phyloP scores from a whole-genome alignment of 2,797 vertebrate genomes.

The Artibeus lituratus region DNA sequence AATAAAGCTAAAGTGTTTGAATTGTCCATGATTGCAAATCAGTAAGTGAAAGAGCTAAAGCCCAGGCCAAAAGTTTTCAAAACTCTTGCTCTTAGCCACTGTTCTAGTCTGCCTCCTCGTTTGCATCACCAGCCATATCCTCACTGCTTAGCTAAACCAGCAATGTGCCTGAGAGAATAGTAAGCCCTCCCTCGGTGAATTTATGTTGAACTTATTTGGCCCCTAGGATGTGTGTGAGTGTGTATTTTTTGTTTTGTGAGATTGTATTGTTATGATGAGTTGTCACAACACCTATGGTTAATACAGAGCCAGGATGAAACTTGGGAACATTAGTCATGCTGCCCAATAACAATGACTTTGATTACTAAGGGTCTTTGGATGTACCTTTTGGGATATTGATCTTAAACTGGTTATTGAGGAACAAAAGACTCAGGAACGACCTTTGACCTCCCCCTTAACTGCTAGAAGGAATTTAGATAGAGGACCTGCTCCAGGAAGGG shows the following conservation, averaged over 20 bases:
- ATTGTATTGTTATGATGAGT: background rate
- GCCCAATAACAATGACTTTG: background rate
- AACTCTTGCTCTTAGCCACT: background rate
- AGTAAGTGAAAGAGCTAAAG: background rate
- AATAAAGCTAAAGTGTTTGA: background rate
- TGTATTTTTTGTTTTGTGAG: background rate
- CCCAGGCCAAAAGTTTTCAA: background rate
- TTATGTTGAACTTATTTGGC: background rate
- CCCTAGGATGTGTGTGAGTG: background rate
- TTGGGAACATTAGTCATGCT: background rate
- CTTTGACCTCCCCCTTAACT: background rate
- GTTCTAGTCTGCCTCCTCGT: background rate
- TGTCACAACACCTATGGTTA: background rate
- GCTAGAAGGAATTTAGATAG: background rate
- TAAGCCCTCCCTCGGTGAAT: background rate
- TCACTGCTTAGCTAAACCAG: background rate
- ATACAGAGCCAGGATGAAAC: background rate
- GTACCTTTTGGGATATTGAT: background rate
- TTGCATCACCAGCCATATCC: background rate
- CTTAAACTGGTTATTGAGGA: background rate
- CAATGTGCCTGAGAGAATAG: background rate
- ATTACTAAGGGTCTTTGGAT: background rate
- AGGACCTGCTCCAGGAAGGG: background rate
- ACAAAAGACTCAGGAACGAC: background rate
- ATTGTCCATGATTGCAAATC: background rate